Evolutionary conservation across 2,113 vertebrate genomes (phyloP), one percentile per base, ranked within the genome.

Genomic region (Peromyscus leucopus): DNA sequence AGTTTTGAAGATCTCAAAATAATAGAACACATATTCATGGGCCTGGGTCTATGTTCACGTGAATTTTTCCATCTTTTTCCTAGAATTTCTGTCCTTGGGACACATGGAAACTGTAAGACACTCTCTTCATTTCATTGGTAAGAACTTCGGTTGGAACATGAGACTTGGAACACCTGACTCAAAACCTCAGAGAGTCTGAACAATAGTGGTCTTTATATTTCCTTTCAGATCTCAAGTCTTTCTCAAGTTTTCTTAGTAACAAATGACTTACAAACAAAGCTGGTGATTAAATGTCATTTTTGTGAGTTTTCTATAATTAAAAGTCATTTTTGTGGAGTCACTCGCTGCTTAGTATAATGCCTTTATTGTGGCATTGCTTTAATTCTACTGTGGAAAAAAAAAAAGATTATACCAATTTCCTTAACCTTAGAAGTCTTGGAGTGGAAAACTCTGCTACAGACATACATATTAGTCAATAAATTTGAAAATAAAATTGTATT

Each of bases 351-450:
- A 83, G 13, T 84, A 72, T 63, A 92, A 95, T 91, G 67, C 75
- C 84, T 94, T 96, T 92, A 48, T 69, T 95, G 89, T 96, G 93
- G 36, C 16, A 83, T 85, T 87, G 71, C 90, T 97, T 95, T 82
- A 94, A 96, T 96, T 94, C 96, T 96, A 89, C 85, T 89, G n/a
- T 91, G 91, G 89, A 95, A 98, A 96, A 93, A 42, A n/a, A 48
- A 51, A 94, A 93, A 92, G 85, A 96, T 96, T 94, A 87, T 65
- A 63, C 67, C 92, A 92, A 96, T 96, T 97, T 94, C 94, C 82
- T 95, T 97, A 93, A 88, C 76, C 82, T 97, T 97, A 93, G 75
- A 97, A 85, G 67, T 63, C 72, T 83, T 82, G 31, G 26, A 94
- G 88, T 84, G 89, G 95, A 97, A 98, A 97, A 91, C 92, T 87